A percentile compares a stretch with the other conserved stretches of the same genome.
phyloP scores from a whole-genome alignment of 2,113 vertebrate genomes.

The Chaetura pelagica region DNA sequence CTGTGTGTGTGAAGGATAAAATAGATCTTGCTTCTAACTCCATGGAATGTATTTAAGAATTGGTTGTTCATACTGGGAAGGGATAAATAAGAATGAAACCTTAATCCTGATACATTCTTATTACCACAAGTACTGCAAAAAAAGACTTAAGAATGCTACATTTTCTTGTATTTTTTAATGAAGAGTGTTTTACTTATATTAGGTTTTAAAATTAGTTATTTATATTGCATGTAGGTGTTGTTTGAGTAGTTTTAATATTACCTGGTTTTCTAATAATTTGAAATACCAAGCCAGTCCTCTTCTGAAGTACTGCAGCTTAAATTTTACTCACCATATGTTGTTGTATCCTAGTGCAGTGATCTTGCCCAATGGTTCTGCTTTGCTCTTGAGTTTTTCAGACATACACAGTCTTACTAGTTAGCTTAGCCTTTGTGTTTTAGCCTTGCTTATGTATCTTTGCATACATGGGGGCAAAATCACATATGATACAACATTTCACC shows the following conservation, averaged over 20 bases:
- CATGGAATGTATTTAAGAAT: background rate
- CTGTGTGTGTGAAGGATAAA: background rate
- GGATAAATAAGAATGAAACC: background rate
- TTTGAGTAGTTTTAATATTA: background rate
- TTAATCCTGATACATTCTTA: background rate
- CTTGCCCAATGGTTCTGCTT: background rate
- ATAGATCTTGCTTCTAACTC: background rate
- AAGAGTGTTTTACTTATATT: background rate
- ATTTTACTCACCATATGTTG: accelerated
- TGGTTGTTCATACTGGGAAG: background rate
- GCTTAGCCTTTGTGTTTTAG: background rate
- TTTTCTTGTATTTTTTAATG: background rate
- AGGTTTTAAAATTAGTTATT: background rate
- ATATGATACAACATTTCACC: background rate
- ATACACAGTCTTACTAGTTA: background rate
- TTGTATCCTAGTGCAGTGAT: background rate
- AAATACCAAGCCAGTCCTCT: background rate
- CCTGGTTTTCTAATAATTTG: background rate
- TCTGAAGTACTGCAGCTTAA: background rate
- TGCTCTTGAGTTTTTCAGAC: background rate
- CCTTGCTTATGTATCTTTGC: background rate
- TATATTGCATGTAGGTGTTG: background rate
- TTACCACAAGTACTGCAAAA: background rate
- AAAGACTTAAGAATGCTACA: background rate
- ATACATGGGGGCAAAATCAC: background rate